phyloP scores from a whole-genome alignment of 64 coral and sea anemone species.

The Astreopora myriophthalma region DNA sequence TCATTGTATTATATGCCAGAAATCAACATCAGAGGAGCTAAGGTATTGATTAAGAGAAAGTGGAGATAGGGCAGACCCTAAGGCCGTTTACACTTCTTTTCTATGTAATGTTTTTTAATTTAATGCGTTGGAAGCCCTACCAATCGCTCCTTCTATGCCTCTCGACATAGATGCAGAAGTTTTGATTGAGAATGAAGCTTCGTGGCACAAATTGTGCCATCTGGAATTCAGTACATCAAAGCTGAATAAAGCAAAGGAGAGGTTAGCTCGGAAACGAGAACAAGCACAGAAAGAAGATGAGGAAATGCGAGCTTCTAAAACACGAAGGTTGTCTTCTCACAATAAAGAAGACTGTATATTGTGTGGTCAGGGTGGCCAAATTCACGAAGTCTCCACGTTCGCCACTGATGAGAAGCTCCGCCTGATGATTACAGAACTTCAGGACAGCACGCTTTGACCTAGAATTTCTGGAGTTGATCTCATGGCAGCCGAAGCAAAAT shows the following conservation, averaged over 20 bases:
- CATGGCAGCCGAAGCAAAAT: slow-evolving; percentile 68
- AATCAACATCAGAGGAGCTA: slow-evolving; percentile 39
- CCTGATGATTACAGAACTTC: slow-evolving; percentile 61
- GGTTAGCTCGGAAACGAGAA: not conserved
- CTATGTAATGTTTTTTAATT: slow-evolving; percentile 36
- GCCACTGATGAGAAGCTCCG: slow-evolving; percentile 55
- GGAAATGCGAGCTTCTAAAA: not conserved
- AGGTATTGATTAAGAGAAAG: slow-evolving; percentile 29
- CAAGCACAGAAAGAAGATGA: slow-evolving; percentile 13
- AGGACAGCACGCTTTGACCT: slow-evolving; percentile 36
- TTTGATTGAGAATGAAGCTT: slow-evolving; percentile 67
- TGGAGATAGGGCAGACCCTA: not conserved
- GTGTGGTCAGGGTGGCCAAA: slow-evolving; percentile 29
- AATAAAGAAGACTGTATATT: slow-evolving; percentile 65
- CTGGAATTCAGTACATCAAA: slow-evolving; percentile 60
- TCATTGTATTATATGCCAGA: slow-evolving; percentile 48
- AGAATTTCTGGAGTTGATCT: slow-evolving; percentile 70
- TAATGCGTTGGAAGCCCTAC: slow-evolving; percentile 5
- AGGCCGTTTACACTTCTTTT: slow-evolving; percentile 28
- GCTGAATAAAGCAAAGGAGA: slow-evolving; percentile 49
- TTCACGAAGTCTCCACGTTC: slow-evolving; percentile 65
- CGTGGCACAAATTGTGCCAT: slow-evolving; percentile 71
- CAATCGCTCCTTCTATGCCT: not conserved
- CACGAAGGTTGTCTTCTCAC: slow-evolving; percentile 14
- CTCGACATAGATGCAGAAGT: slow-evolving; percentile 20